phyloP scores from a whole-genome alignment of 2,797 vertebrate species.

The Miichthys miiuy region DNA sequence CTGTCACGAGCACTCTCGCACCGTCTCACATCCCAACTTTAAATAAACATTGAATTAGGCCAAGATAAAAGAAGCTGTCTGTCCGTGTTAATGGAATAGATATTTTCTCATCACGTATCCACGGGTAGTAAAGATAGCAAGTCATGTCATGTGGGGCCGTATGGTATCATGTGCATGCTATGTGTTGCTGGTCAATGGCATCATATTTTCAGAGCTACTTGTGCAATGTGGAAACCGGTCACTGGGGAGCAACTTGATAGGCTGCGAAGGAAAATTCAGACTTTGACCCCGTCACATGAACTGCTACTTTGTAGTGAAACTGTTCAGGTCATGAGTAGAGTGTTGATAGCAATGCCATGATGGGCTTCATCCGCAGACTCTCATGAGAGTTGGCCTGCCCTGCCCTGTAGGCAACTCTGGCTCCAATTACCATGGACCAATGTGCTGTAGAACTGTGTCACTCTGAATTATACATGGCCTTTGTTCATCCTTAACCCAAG shows the following conservation, averaged over 20 bases:
- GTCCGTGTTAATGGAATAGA: slow-evolving; percentile 65
- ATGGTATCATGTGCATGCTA: slow-evolving; percentile 4
- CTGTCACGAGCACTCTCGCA: slow-evolving; percentile 28
- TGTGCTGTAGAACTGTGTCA: slow-evolving; percentile 78
- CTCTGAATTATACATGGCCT: slow-evolving; percentile 85
- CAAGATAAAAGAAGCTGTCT: slow-evolving; percentile 74
- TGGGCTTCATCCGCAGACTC: slow-evolving; percentile 43
- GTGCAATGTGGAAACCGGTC: slow-evolving; percentile 51
- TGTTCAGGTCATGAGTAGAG: slow-evolving; percentile 57
- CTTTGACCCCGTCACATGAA: slow-evolving; percentile 72
- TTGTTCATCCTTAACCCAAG: slow-evolving; percentile 87
- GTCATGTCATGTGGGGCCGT: slow-evolving; percentile 22
- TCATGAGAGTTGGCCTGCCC: slow-evolving; percentile 61
- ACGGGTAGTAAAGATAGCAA: slow-evolving; percentile 54
- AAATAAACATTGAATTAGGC: slow-evolving; percentile 81
- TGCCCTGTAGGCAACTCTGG: slow-evolving; percentile 71
- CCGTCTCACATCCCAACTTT: slow-evolving; percentile 67
- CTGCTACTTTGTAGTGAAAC: slow-evolving; percentile 69
- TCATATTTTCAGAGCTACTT: slow-evolving; percentile 58
- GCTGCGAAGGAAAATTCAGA: slow-evolving; percentile 69
- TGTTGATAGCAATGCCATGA: slow-evolving; percentile 65
- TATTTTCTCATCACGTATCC: slow-evolving; percentile 62
- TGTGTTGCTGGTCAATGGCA: slow-evolving; percentile 28
- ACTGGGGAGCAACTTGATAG: slow-evolving; percentile 68
- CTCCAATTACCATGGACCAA: slow-evolving; percentile 78